These are phyloP conservation scores for Tarsius wallacei DNA, from an alignment of 2,797 vertebrate species.

Conservation along the genomic window DNA sequence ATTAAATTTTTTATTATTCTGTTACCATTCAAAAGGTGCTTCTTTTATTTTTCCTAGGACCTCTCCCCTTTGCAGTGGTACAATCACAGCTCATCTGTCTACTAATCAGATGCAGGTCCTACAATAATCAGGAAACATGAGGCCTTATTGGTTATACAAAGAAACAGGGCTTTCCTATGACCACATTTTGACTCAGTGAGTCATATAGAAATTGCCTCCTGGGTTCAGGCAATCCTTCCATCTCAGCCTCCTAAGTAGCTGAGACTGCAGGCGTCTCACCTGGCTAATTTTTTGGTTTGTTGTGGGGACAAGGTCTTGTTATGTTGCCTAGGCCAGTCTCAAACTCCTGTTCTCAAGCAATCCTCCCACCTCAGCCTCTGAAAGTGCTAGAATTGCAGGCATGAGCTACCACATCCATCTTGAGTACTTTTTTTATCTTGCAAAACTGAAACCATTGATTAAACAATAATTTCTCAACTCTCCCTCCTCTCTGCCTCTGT, in stretches of 20 bases:
- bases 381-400: no score
- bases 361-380: no score
- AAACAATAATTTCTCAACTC: background rate
- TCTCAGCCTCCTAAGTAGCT: no score
- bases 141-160: background rate
- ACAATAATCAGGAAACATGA: constrained; percentile 9
- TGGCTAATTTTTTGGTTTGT: no score
- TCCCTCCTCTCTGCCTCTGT: background rate
- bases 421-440: background rate
- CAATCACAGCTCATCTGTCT: background rate
- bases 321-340: no score
- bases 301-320: no score
- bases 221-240: no score
- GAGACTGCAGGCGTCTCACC: no score
- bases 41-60: background rate
- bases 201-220: background rate
- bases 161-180: background rate
- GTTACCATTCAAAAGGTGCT: background rate
- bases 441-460: background rate
- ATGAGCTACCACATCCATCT: no score
- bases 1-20: background rate
- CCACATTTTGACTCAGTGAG: background rate
- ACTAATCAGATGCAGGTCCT: background rate
- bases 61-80: background rate
- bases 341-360: no score